phyloP scores from a whole-genome alignment of 2,888 invertebrate genomes.

The Melieria picta region DNA sequence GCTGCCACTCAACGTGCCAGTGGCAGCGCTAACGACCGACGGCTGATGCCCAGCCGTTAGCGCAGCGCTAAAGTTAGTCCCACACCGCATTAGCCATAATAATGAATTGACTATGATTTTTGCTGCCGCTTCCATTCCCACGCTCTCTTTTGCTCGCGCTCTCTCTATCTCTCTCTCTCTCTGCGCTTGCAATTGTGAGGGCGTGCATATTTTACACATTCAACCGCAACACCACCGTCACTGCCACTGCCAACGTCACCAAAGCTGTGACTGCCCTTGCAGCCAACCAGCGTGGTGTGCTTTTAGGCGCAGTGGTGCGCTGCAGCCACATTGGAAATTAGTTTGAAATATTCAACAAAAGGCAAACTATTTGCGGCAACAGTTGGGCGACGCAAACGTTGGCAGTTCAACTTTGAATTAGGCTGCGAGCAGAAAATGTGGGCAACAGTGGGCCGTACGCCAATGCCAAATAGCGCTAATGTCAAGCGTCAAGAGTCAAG shows the following conservation, averaged over 20 bases:
- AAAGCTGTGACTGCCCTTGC: neutral
- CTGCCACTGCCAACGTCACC: neutral
- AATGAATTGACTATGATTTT: no score
- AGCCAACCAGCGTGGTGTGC: neutral
- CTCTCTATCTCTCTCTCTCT: neutral
- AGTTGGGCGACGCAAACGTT: slow-evolving; percentile 11
- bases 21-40: no score
- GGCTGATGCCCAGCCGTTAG: no score
- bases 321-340: slow-evolving; percentile 6
- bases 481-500: neutral
- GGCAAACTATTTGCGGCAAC: slow-evolving; percentile 14
- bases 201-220: slow-evolving; percentile 22
- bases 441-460: no score
- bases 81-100: no score
- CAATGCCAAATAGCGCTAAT: neutral
- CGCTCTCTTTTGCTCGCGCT: no score
- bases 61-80: no score
- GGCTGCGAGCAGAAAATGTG: no score
- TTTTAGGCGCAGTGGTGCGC: slow-evolving; percentile 23
- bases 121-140: no score
- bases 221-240: slow-evolving; percentile 12
- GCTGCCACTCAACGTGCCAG: neutral
- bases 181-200: neutral
- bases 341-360: slow-evolving; percentile 18
- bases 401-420: neutral